phyloP scores from a whole-genome alignment of 2,113 vertebrate species.

The Phyllostomus discolor region DNA sequence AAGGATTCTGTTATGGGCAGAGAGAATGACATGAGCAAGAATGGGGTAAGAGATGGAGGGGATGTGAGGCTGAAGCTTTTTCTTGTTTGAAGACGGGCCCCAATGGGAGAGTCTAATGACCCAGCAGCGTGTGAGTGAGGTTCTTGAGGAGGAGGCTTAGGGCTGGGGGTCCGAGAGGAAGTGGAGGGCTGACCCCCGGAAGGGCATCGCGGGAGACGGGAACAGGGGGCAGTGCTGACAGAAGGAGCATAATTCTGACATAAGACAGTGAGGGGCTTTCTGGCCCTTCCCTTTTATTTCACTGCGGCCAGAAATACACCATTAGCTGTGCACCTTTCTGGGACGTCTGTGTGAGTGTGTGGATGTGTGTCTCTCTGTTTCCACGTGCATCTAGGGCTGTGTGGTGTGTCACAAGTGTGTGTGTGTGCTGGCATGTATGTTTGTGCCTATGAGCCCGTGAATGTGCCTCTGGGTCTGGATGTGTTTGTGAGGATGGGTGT shows the following conservation, averaged over 20 bases:
- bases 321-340: neutral
- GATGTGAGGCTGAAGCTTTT: neutral
- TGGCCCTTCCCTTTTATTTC: neutral
- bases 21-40: neutral
- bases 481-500: neutral
- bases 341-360: neutral
- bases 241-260: neutral
- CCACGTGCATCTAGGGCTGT: neutral
- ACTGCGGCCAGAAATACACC: neutral
- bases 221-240: too few species aligned
- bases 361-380: too few species aligned
- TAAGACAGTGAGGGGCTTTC: fast-evolving
- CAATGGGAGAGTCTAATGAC: neutral
- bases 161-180: neutral
- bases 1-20: neutral
- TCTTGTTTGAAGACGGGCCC: too few species aligned
- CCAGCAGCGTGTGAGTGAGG: fast-evolving
- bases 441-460: neutral
- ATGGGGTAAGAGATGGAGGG: neutral
- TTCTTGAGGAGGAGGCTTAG: neutral
- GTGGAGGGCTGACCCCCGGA: neutral
- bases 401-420: neutral
- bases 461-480: neutral
- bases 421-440: neutral
- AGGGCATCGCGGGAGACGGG: neutral